Evolutionary conservation across 1,140 invertebrate genomes (phyloP), one percentile per base, ranked within the genome.

Genomic region (Dendroctonus valens): DNA sequence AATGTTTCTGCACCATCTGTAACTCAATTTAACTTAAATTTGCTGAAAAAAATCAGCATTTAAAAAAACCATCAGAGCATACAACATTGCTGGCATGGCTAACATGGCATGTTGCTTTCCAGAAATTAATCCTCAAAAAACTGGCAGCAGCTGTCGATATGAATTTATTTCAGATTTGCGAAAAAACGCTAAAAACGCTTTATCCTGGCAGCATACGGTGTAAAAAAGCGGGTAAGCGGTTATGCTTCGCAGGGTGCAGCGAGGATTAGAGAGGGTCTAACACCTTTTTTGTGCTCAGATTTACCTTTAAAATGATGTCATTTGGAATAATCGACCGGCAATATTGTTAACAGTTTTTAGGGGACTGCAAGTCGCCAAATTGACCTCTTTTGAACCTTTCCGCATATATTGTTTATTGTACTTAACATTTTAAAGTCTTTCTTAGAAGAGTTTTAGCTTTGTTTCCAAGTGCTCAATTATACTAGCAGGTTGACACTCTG

Each of bases 311-410:
- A 51, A 51, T 61, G 48, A 61, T 52, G 59, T 61, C 59, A 61
- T 52, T 61, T 61, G 59, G 59, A 61, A 61, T 61, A 61, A 61
- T 61, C 59, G n/a, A 50, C 59, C 40, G 59, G 59, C 52, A 61
- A 61, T 41, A 52, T 39, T 41, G 38, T 52, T 41, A 52, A 59
- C 41, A 51, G 49, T 48, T 50, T 38, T 52, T 61, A 51, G 38
- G 49, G 48, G 59, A 44, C 5, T 42, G 5, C 42, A 5, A 48
- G 14, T n/a, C 38, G 7, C 6, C 11, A 41, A 41, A 26, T 57
- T 57, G 40, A 57, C 7, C 53, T 39, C 11, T 41, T 41, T 57
- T 41, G n/a, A 41, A 55, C 41, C 0, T 14, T 6, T 14, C 14
- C 38, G 0, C 38, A 52, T 7, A 52, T 9, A 12, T 26, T 52